Conservation (phyloP, 1,140 invertebrate genomes). For the Bombus balteatus region DNA sequence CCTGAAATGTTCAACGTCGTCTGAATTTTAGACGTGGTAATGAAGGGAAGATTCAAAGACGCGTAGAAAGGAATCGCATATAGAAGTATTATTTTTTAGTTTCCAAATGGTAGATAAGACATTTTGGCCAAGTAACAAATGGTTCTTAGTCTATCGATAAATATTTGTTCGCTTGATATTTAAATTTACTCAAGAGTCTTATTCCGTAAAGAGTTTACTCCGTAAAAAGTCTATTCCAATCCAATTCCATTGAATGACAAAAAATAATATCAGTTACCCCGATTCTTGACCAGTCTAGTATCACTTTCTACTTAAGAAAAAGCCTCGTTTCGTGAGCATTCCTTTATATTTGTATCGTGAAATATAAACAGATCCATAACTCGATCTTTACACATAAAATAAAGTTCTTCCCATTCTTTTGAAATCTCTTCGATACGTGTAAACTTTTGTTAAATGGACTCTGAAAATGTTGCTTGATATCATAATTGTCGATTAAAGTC, state of each 20-base stretch:
- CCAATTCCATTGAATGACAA: background rate
- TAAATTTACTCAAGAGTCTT: background rate
- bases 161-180: background rate
- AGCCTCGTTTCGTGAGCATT: background rate
- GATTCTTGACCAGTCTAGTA: background rate
- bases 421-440: background rate
- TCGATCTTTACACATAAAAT: too few relatives aligned
- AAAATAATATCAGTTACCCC: too few relatives aligned
- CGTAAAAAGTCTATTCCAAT: too few relatives aligned
- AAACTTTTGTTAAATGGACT: background rate
- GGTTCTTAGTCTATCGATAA: background rate
- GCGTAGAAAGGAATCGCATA: too few relatives aligned
- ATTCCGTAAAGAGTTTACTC: too few relatives aligned
- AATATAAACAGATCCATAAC: too few relatives aligned
- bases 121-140: too few relatives aligned
- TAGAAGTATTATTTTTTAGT: too few relatives aligned
- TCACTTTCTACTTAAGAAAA: background rate
- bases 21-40: background rate
- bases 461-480: background rate
- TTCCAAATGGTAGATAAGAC: too few relatives aligned
- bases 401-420: too few relatives aligned
- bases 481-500: constrained; percentile 41
- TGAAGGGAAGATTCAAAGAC: background rate
- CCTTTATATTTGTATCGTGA: background rate
- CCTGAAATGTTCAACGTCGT: background rate